These are phyloP conservation scores for Ophthalmolycus amberensis DNA, from an alignment of 2,113 vertebrate species.

Conservation along the genomic window DNA sequence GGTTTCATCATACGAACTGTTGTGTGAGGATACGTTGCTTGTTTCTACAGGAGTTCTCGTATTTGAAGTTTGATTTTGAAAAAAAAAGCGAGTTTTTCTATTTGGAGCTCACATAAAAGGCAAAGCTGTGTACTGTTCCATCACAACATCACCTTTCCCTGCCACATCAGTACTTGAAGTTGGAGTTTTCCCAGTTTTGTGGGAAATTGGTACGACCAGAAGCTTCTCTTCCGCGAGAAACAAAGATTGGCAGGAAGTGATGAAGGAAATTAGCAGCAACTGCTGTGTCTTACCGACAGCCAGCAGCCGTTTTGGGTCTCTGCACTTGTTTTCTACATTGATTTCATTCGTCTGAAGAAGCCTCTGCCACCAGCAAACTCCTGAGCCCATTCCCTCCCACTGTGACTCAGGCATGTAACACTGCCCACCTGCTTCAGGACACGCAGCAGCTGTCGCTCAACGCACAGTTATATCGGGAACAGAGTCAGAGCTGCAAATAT, in stretches of 20 bases:
- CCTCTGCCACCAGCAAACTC: constrained; percentile 9
- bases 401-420: constrained; percentile 24
- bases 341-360: neutral
- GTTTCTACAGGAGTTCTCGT: no score
- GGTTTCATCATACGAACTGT: no score
- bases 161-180: neutral
- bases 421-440: constrained; percentile 51
- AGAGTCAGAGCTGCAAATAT: constrained; percentile 40
- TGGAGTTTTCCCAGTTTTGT: neutral
- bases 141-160: neutral
- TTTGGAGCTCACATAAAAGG: neutral
- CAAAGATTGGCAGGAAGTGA: neutral
- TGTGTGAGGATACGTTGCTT: no score
- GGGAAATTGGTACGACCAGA: neutral
- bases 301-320: neutral
- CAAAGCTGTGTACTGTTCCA: neutral
- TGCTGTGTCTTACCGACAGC: neutral
- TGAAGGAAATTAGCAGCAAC: neutral
- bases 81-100: neutral
- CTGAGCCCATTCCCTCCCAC: neutral
- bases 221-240: neutral
- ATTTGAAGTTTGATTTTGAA: no score
- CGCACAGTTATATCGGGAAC: constrained; percentile 52
- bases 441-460: constrained; percentile 59
- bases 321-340: constrained; percentile 15